Evolutionary conservation across 2,113 vertebrate species (phyloP).

Genomic region (Suricata suricatta): DNA sequence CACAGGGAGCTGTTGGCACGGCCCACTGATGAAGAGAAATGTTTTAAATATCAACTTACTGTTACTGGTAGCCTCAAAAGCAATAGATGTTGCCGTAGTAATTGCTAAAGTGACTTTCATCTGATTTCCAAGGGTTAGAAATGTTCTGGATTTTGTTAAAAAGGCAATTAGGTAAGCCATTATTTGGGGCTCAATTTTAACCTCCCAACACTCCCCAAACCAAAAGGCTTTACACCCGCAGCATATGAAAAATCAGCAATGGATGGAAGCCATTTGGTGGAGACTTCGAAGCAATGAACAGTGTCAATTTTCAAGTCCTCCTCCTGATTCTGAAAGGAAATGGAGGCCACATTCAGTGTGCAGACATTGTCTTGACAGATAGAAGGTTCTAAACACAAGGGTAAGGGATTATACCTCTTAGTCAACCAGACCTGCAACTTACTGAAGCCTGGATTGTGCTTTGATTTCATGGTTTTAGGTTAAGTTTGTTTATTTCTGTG

Average conservation of each 20-base stretch:
- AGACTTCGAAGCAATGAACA: not conserved
- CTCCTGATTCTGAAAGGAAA: not conserved
- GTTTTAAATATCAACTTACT: not conserved
- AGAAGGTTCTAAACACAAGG: constrained; percentile 36
- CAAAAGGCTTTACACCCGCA: not conserved
- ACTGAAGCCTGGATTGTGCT: constrained; percentile 17
- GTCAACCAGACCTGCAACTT: constrained; percentile 12
- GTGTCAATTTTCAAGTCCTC: not conserved
- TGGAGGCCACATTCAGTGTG: not conserved
- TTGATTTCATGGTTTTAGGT: constrained; percentile 56
- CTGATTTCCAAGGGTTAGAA: constrained; percentile 27
- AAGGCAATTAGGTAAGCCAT: not conserved
- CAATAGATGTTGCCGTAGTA: not conserved
- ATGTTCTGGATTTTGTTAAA: constrained; percentile 23
- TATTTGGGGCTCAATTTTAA: not conserved
- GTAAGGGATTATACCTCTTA: constrained; percentile 46
- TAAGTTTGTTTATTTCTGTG: constrained; percentile 62
- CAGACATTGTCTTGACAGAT: not conserved
- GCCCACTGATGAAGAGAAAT: not conserved
- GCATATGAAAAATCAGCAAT: constrained; percentile 25
- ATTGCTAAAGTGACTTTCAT: constrained; percentile 34
- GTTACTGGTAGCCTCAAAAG: not conserved
- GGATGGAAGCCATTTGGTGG: not conserved
- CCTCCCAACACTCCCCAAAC: not conserved
- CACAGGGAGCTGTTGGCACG: not conserved